Percentiles rank a stretch among this genome's conserved stretches.
Conservation (phyloP, 1,140 invertebrate genomes). For the Carposina sasakii region DNA sequence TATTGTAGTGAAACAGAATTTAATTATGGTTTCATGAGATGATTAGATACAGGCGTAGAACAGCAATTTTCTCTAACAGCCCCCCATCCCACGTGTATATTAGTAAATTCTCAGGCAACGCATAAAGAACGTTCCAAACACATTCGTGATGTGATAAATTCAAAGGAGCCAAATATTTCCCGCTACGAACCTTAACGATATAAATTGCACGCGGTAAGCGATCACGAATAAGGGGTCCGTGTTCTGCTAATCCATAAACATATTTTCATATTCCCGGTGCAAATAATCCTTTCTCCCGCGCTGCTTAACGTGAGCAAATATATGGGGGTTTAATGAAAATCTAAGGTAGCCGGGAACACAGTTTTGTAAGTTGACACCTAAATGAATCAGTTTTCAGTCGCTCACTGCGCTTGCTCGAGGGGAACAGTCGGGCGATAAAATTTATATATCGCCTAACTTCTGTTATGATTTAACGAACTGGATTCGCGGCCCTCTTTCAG, state of each 20-base stretch:
- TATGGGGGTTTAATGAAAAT: constrained; percentile 59
- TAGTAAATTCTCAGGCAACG: too few relatives aligned
- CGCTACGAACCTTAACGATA: too few relatives aligned
- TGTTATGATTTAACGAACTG: constrained; percentile 62
- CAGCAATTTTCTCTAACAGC: too few relatives aligned
- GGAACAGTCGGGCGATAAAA: constrained; percentile 51
- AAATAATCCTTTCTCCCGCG: constrained; percentile 32
- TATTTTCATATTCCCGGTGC: constrained; percentile 40
- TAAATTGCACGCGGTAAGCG: constrained; percentile 30
- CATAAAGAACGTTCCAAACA: too few relatives aligned
- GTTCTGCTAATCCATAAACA: constrained; percentile 35
- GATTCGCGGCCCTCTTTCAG: constrained; percentile 38
- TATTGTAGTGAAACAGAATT: too few relatives aligned
- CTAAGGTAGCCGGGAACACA: constrained; percentile 34
- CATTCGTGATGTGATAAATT: too few relatives aligned
- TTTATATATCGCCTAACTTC: constrained; percentile 59
- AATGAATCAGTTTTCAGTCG: constrained; percentile 52
- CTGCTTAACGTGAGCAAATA: constrained; percentile 44
- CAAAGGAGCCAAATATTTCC: too few relatives aligned
- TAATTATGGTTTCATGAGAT: too few relatives aligned
- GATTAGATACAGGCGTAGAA: too few relatives aligned
- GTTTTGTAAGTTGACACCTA: constrained; percentile 49
- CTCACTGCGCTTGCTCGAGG: constrained; percentile 28
- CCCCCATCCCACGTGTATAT: too few relatives aligned
- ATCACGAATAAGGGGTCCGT: constrained; percentile 21